These are phyloP conservation scores for Montipora cactus DNA, from an alignment of 64 coral and sea anemone species.

Conservation along the genomic window DNA sequence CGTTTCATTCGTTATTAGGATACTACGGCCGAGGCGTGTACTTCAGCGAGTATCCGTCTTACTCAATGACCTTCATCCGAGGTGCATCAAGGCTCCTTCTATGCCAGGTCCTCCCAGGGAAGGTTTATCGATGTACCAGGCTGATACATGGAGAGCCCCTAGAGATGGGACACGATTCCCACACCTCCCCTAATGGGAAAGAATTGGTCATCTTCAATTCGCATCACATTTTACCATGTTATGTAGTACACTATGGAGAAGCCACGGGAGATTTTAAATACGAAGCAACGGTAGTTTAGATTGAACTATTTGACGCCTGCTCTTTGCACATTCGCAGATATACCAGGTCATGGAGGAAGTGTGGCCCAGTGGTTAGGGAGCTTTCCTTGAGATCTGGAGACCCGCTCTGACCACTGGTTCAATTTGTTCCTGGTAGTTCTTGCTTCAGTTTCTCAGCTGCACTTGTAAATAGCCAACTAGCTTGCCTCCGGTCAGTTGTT, in stretches of 20 bases:
- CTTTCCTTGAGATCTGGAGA: too few relatives aligned
- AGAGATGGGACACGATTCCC: slow-evolving; percentile 67
- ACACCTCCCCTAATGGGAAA: slow-evolving; percentile 91
- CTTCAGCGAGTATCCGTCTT: slow-evolving; percentile 91
- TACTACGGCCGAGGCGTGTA: slow-evolving; percentile 82
- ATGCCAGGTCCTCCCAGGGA: slow-evolving; percentile 85
- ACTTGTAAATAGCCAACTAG: too few relatives aligned
- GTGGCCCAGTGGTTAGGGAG: too few relatives aligned
- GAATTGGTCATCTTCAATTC: slow-evolving; percentile 91
- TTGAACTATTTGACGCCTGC: background rate
- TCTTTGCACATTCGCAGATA: background rate
- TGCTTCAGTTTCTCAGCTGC: too few relatives aligned
- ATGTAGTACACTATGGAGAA: slow-evolving; percentile 86
- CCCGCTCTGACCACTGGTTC: too few relatives aligned
- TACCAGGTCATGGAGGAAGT: too few relatives aligned
- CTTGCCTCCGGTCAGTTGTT: too few relatives aligned
- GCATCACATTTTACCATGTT: slow-evolving; percentile 82
- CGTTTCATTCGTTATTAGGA: slow-evolving; percentile 1
- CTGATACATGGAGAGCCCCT: slow-evolving; percentile 87
- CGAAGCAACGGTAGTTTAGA: background rate
- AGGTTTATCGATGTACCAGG: slow-evolving; percentile 77
- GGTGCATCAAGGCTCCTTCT: slow-evolving; percentile 85
- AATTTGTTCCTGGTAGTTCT: too few relatives aligned
- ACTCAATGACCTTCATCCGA: slow-evolving; percentile 85
- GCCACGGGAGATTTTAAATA: slow-evolving; percentile 78